Evolutionary conservation across 2,888 invertebrate genomes (phyloP).

Genomic region (Abrostola triplasia): DNA sequence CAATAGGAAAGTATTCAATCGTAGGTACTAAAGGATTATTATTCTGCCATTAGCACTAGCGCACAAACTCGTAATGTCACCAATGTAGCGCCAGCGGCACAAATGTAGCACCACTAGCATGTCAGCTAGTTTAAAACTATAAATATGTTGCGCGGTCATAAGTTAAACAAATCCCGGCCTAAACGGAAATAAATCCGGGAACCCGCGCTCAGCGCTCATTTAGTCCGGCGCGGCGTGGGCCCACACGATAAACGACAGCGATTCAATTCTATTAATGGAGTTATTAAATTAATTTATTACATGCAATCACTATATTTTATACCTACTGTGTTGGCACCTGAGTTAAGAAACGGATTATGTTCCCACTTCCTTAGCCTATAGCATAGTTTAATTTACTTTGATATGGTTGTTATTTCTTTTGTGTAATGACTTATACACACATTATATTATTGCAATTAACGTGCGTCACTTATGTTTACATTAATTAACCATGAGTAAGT

Average conservation of each 20-base stretch:
- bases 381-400: too few relatives aligned
- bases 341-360: too few relatives aligned
- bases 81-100: background rate
- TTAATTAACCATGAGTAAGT: too few relatives aligned
- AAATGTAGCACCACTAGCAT: slow-evolving; percentile 8
- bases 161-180: slow-evolving; percentile 3
- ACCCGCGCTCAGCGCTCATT: background rate
- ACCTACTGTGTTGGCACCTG: too few relatives aligned
- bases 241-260: background rate
- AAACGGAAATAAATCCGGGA: slow-evolving; percentile 2
- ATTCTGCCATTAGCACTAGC: too few relatives aligned
- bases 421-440: too few relatives aligned
- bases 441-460: too few relatives aligned
- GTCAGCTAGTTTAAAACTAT: slow-evolving; percentile 4
- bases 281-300: too few relatives aligned
- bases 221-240: background rate
- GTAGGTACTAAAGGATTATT: background rate
- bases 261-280: background rate
- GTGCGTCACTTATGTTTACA: too few relatives aligned
- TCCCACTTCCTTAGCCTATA: too few relatives aligned
- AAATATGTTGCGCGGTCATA: slow-evolving; percentile 1
- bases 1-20: background rate
- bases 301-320: too few relatives aligned
- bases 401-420: too few relatives aligned
- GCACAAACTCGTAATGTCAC: background rate